Evolutionary conservation across 2,888 invertebrate species (phyloP).

Genomic region (Ochropacha duplaris): DNA sequence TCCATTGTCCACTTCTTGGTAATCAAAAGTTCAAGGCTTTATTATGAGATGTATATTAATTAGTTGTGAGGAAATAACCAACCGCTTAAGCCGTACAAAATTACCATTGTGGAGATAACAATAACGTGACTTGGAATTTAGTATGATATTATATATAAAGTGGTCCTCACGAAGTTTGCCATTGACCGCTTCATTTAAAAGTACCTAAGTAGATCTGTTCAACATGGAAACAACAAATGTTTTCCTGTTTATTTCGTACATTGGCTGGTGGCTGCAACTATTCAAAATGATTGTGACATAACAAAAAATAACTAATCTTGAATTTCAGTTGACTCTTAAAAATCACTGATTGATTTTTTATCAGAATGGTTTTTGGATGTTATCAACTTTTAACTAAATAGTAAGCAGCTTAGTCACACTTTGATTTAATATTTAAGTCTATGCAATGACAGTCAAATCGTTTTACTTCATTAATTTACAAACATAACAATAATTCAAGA

Average conservation of each 20-base stretch:
- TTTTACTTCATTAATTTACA: too few species aligned
- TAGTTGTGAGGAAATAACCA: slow-evolving; percentile 68
- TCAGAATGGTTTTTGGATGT: not conserved
- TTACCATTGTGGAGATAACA: slow-evolving; percentile 58
- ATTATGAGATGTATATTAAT: slow-evolving; percentile 77
- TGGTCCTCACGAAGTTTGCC: slow-evolving; percentile 8
- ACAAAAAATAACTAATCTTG: not conserved
- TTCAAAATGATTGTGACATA: not conserved
- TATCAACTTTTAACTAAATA: not conserved
- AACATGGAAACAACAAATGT: slow-evolving; percentile 28
- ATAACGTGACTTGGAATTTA: slow-evolving; percentile 59
- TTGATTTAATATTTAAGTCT: not conserved
- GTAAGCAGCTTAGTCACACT: not conserved
- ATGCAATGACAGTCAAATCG: not conserved
- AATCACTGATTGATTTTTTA: not conserved
- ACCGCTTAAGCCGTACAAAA: slow-evolving; percentile 56
- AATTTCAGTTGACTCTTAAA: not conserved
- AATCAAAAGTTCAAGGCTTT: slow-evolving; percentile 78
- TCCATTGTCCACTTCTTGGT: slow-evolving; percentile 72
- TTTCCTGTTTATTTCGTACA: slow-evolving; percentile 27
- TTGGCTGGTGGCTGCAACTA: too few species aligned
- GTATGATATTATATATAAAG: slow-evolving; percentile 28
- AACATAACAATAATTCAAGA: not conserved
- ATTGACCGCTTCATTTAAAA: slow-evolving; percentile 8
- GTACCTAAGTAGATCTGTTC: not conserved